Evolutionary conservation across 2,113 vertebrate genomes (phyloP), one percentile per base, ranked within the genome.

Genomic region (Hippocampus barbouri): DNA sequence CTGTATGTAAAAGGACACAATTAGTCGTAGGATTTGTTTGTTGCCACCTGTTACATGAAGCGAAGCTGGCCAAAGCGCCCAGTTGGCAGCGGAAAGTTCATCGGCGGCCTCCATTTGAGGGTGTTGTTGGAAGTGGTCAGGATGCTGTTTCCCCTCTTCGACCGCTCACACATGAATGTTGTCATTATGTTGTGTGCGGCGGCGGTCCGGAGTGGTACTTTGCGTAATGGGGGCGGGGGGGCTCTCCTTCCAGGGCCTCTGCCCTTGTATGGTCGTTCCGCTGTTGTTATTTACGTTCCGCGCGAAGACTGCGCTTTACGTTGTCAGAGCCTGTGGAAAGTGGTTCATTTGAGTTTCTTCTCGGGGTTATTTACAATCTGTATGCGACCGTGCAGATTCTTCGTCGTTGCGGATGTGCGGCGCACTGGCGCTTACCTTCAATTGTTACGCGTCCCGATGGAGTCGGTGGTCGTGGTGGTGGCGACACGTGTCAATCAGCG

Each of bases 391-490:
- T 38, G 80, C 79, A 73, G 83, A 77, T 76, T 71, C 69, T 67
- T 59, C 75, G 73, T 72, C 80, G 69, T 81, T 87, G 87, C 85
- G 85, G 87, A 91, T 87, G 90, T 93, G 92, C 91, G 88, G 87
- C 74, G 45, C 67, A 71, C 77, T 75, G 76, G 79, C 85, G 85
- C 90, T 83, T 85, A 85, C 85, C 83, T 63, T 54, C 80, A 8
- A 16, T 10, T 71, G 45, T 87, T 83, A 78, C 74, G 85, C 84
- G 87, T 81, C 84, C 78, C 84, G 23, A 6, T 73, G 69, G 83
- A 60, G 83, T 68, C 49, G 40, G 83, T 79, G 27, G 27, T 27
- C 76, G 81, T 75, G 38, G 79, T 85, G 85, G 34, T 38, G 4
- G 30, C 4, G 30, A 34, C 30, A 34, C 30, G 30, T 84, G 85